A percentile compares a stretch with the other conserved stretches of the same genome.
phyloP scores from a whole-genome alignment of 2,888 invertebrate genomes.

The Sarcophaga rosellei region DNA sequence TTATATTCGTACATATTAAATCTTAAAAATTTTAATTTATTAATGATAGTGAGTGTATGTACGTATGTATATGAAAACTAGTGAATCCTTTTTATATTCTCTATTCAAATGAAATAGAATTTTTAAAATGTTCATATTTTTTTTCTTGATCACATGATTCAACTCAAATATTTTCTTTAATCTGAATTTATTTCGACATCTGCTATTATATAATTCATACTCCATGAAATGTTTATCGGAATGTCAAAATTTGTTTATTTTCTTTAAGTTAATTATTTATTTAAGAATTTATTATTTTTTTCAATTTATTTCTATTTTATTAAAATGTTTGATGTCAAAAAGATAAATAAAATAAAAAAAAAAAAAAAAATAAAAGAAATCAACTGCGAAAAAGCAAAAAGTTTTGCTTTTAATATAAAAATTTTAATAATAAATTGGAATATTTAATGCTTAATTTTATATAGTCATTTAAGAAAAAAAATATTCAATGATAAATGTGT shows the following conservation, averaged over 20 bases:
- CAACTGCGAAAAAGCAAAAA: neutral
- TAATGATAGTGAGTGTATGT: no score
- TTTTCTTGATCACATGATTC: neutral
- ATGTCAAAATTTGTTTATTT: slow-evolving; percentile 40
- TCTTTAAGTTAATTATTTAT: neutral
- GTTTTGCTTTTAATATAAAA: neutral
- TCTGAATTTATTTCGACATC: neutral
- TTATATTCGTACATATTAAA: no score
- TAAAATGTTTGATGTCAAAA: slow-evolving; percentile 25
- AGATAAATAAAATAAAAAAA: slow-evolving; percentile 10
- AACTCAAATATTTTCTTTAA: neutral
- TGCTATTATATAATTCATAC: slow-evolving; percentile 15
- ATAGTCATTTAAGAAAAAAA: neutral
- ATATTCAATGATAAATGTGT: neutral
- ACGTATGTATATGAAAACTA: no score
- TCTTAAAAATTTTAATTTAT: no score
- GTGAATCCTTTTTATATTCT: no score
- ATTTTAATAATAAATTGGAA: slow-evolving; percentile 21
- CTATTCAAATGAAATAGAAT: no score
- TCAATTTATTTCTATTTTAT: slow-evolving; percentile 5
- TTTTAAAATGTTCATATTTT: no score
- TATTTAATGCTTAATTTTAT: slow-evolving; percentile 9
- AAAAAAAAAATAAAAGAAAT: neutral
- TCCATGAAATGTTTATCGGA: slow-evolving; percentile 25
- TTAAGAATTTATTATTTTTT: slow-evolving; percentile 8